A percentile compares a stretch with the other conserved stretches of the same genome.
These are phyloP conservation scores for Apis mellifera DNA, from an alignment of 1,140 invertebrate genomes.

Conservation along the genomic window DNA sequence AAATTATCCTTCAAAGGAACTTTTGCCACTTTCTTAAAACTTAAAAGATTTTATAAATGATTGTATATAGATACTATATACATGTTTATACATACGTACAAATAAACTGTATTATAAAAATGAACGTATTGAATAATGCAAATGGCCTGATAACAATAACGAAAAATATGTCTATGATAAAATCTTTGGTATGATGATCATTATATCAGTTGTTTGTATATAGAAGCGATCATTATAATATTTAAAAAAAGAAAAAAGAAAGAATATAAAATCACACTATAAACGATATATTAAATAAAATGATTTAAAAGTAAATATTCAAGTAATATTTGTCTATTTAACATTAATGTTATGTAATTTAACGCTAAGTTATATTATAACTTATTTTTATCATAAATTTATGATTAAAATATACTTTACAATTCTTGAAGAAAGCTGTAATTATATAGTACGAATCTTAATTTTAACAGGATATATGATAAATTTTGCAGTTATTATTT, in stretches of 20 bases:
- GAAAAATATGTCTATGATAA: constrained; percentile 56
- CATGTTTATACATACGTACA: constrained; percentile 66
- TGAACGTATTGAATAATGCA: constrained; percentile 41
- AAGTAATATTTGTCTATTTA: neutral
- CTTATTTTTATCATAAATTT: neutral
- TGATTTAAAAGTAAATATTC: constrained; percentile 33
- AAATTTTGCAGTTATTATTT: neutral
- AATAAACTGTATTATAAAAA: constrained; percentile 58
- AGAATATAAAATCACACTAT: constrained; percentile 24
- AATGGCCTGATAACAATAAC: constrained; percentile 22
- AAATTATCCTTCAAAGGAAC: constrained; percentile 12
- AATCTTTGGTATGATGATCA: constrained; percentile 79
- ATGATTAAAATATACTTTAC: neutral
- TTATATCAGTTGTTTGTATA: constrained; percentile 70
- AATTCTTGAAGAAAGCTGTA: neutral
- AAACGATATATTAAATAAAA: constrained; percentile 32
- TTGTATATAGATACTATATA: constrained; percentile 69
- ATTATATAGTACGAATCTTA: neutral
- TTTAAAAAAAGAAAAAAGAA: constrained; percentile 10
- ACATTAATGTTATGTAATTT: neutral
- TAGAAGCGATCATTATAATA: constrained; percentile 25
- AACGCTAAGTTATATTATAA: neutral
- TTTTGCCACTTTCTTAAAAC: constrained; percentile 10
- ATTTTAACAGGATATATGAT: neutral
- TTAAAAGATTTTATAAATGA: constrained; percentile 40